A percentile compares a stretch with the other conserved stretches of the same genome.
These are phyloP conservation scores for Grallaria varia DNA, from an alignment of 2,113 vertebrate genomes.

Conservation along the genomic window DNA sequence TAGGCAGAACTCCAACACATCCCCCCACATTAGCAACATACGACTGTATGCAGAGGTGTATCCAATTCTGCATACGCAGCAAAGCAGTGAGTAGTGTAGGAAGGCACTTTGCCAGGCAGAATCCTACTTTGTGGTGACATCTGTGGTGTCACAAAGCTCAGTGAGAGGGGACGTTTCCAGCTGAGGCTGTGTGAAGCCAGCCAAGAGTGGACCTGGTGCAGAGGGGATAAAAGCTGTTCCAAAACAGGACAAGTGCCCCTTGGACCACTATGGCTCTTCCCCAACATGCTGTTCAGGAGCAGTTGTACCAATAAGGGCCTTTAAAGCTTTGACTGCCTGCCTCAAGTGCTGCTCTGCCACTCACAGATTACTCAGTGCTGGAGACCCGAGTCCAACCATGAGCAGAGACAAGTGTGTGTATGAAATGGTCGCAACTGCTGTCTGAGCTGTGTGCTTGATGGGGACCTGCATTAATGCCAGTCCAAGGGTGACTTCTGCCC, in stretches of 20 bases:
- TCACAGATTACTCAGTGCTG: neutral
- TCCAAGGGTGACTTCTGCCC: neutral
- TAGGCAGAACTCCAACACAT: neutral
- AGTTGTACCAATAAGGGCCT: neutral
- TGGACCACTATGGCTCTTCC: neutral
- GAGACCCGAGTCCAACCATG: neutral
- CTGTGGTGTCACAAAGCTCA: neutral
- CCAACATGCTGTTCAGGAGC: neutral
- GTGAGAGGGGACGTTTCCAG: neutral
- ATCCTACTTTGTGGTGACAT: neutral
- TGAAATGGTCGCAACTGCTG: neutral
- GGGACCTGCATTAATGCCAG: neutral
- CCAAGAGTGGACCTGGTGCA: no score
- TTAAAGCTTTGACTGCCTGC: neutral
- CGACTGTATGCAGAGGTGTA: fast-evolving
- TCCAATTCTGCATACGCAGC: neutral
- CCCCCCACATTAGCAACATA: neutral
- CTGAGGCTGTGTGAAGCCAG: no score
- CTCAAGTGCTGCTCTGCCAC: neutral
- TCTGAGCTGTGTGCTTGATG: neutral
- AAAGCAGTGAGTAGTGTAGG: neutral
- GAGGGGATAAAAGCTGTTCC: neutral
- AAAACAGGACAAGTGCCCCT: neutral
- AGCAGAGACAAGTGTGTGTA: neutral
- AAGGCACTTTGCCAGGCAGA: neutral